Evolutionary conservation across 1,140 invertebrate species (phyloP).

Genomic region (Dinoponera quadriceps): DNA sequence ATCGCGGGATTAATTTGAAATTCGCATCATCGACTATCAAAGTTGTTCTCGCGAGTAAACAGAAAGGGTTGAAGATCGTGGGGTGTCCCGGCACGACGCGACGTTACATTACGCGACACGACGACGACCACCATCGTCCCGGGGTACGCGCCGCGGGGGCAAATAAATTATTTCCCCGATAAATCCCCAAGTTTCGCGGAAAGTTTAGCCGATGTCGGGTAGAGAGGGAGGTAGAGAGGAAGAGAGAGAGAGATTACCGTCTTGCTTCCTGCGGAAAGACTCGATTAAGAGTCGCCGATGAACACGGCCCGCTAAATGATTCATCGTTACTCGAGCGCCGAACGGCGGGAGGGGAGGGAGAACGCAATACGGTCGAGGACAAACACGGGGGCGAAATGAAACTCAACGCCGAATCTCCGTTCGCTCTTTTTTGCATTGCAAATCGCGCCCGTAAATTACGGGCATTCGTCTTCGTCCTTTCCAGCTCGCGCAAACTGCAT

Average conservation of each 20-base stretch:
- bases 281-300: slow-evolving; percentile 51
- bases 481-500: background rate
- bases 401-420: slow-evolving; percentile 38
- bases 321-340: slow-evolving; percentile 46
- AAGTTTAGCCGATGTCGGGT: slow-evolving; percentile 29
- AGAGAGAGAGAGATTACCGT: slow-evolving; percentile 41
- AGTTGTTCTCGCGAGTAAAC: slow-evolving; percentile 2
- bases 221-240: too few species aligned
- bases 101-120: slow-evolving; percentile 22
- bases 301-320: slow-evolving; percentile 53
- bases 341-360: background rate
- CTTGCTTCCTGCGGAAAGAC: slow-evolving; percentile 55
- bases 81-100: slow-evolving; percentile 33
- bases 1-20: slow-evolving; percentile 29
- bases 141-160: background rate
- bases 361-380: slow-evolving; percentile 39
- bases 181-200: slow-evolving; percentile 58
- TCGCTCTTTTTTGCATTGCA: slow-evolving; percentile 50
- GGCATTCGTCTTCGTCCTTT: slow-evolving; percentile 38
- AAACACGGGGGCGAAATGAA: slow-evolving; percentile 39
- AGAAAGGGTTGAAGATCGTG: slow-evolving; percentile 13
- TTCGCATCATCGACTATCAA: slow-evolving; percentile 47
- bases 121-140: background rate
- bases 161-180: slow-evolving; percentile 62
- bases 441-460: slow-evolving; percentile 52